Percentiles rank a stretch among this genome's conserved stretches.
phyloP scores from a whole-genome alignment of 2,797 vertebrate genomes.

The Huso huso region DNA sequence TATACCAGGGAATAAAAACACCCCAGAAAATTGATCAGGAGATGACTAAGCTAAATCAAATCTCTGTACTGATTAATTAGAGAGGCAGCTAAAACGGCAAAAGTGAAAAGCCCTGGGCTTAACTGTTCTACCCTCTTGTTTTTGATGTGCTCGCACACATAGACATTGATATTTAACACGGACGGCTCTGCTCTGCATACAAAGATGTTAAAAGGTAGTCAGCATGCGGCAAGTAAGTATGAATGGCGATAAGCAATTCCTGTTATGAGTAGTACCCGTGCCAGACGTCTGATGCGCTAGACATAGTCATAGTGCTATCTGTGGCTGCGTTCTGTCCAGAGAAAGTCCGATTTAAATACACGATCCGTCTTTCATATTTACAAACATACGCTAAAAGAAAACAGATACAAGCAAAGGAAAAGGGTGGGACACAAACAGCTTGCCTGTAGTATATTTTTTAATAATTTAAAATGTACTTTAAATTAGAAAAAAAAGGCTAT shows the following conservation, averaged over 20 bases:
- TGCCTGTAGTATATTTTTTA: not conserved
- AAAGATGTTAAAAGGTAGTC: not conserved
- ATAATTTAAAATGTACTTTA: not conserved
- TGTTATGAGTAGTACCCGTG: not conserved
- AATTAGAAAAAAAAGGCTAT: not conserved
- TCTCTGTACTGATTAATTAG: constrained; percentile 51
- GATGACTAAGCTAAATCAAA: constrained; percentile 1
- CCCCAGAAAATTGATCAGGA: constrained; percentile 1
- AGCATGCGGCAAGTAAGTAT: not conserved
- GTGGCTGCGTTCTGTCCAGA: not conserved
- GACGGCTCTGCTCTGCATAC: constrained; percentile 33
- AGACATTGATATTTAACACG: constrained; percentile 26
- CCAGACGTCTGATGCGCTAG: not conserved
- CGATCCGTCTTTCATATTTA: no score
- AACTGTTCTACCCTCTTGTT: constrained; percentile 40
- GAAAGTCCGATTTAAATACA: no score
- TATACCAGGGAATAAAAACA: not conserved
- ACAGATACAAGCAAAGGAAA: not conserved
- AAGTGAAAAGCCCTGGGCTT: constrained; percentile 37
- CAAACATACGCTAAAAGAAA: not conserved
- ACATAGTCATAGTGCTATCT: not conserved
- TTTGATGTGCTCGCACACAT: constrained; percentile 13
- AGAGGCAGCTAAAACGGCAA: constrained; percentile 38
- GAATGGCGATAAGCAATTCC: not conserved
- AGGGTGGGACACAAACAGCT: not conserved